phyloP scores from a whole-genome alignment of 2,888 invertebrate genomes.

The Artemia sinica region DNA sequence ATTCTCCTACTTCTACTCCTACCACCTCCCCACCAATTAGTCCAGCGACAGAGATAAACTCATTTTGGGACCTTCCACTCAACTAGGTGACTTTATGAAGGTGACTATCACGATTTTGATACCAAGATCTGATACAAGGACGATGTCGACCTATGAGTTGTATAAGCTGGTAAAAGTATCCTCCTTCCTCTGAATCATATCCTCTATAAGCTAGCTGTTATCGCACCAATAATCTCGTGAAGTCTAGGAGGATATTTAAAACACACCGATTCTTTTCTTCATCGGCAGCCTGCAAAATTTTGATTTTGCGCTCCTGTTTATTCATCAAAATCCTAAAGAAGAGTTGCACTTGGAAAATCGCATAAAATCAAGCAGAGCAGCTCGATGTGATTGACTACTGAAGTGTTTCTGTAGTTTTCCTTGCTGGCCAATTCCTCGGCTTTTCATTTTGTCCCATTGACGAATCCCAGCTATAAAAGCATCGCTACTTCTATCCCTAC shows the following conservation, averaged over 20 bases:
- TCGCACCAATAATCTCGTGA: constrained; percentile 3
- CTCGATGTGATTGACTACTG: too few relatives aligned
- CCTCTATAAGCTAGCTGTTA: constrained; percentile 14
- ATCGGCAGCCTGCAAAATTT: neutral
- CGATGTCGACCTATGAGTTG: neutral
- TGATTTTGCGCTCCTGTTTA: neutral
- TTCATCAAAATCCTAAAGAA: neutral
- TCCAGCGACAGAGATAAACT: constrained; percentile 11
- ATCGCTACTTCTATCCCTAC: too few relatives aligned
- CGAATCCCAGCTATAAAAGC: too few relatives aligned
- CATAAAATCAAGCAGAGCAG: too few relatives aligned
- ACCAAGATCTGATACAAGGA: neutral
- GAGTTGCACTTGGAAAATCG: too few relatives aligned
- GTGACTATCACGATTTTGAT: neutral
- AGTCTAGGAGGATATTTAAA: neutral
- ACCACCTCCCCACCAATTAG: too few relatives aligned
- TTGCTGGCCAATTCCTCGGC: too few relatives aligned
- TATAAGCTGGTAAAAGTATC: constrained; percentile 1
- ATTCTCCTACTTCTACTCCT: too few relatives aligned
- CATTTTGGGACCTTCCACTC: constrained; percentile 13
- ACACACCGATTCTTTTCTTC: neutral
- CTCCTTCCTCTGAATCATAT: neutral
- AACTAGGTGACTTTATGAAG: constrained; percentile 13
- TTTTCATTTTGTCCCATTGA: too few relatives aligned
- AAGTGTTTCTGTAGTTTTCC: too few relatives aligned